phyloP scores from a whole-genome alignment of 2,797 vertebrate genomes.

The Morelia viridis region DNA sequence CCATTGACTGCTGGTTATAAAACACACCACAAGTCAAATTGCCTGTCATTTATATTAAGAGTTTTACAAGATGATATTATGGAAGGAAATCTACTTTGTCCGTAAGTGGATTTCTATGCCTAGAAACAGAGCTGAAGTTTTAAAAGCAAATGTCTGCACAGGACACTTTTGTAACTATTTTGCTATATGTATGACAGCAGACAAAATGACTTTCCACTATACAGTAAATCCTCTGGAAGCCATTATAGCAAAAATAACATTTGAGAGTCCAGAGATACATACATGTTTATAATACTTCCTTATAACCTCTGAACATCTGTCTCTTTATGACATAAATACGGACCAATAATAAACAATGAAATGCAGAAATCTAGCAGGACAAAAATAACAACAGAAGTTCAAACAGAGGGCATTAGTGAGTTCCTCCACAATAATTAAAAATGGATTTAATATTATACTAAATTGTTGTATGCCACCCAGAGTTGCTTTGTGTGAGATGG shows the following conservation, averaged over 20 bases:
- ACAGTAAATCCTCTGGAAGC: not conserved
- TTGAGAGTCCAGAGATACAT: slow-evolving; percentile 18
- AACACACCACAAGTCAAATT: slow-evolving; percentile 17
- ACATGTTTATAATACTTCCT: slow-evolving; percentile 18
- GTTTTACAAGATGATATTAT: not conserved
- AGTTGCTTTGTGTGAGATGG: no score
- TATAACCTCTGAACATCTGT: slow-evolving; percentile 15
- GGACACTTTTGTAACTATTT: slow-evolving; percentile 1
- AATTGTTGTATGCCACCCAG: no score
- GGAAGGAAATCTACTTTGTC: slow-evolving; percentile 1
- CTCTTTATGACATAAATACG: slow-evolving; percentile 9
- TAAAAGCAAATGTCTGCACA: slow-evolving; percentile 1
- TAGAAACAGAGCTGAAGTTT: slow-evolving; percentile 21
- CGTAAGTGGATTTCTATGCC: slow-evolving; percentile 4
- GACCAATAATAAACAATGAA: not conserved
- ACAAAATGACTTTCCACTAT: slow-evolving; percentile 15
- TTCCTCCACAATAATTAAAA: not conserved
- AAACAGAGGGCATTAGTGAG: not conserved
- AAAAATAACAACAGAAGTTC: not conserved
- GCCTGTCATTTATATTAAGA: slow-evolving; percentile 1
- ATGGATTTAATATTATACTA: not conserved
- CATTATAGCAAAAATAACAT: slow-evolving; percentile 1
- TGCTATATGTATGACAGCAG: not conserved
- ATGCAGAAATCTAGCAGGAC: not conserved
- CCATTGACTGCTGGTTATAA: slow-evolving; percentile 23